A percentile compares a stretch with the other conserved stretches of the same genome.
Conservation (phyloP, 1,140 invertebrate genomes). For the Archivesica marissinica region DNA sequence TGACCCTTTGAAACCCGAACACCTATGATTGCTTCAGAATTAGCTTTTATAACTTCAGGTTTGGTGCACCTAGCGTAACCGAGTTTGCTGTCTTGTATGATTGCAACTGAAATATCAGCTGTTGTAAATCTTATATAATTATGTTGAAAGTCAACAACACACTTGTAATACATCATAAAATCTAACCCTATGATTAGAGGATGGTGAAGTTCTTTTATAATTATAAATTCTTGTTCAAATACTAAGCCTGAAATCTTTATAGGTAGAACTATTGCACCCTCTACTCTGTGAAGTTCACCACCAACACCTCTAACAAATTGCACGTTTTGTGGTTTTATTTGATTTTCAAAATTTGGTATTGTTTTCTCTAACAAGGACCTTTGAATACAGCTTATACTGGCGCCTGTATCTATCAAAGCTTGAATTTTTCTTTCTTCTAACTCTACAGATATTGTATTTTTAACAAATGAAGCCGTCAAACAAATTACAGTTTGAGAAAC, state of each 20-base stretch:
- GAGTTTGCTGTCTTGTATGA: conserved; percentile 31
- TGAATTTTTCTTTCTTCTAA: conserved; percentile 33
- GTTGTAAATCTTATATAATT: too few species aligned
- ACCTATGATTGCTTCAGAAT: conserved; percentile 44
- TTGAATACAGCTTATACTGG: conserved; percentile 39
- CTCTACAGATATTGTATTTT: conserved; percentile 52
- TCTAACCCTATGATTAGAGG: conserved; percentile 61
- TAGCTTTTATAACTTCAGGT: conserved; percentile 29
- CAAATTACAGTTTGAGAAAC: conserved; percentile 1
- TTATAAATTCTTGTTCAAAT: conserved; percentile 23
- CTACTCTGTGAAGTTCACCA: conserved; percentile 6
- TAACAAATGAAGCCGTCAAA: conserved; percentile 43
- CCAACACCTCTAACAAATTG: neutral
- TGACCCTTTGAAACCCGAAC: conserved; percentile 38
- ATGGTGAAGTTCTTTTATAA: conserved; percentile 58
- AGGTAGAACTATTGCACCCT: neutral
- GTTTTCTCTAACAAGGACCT: neutral
- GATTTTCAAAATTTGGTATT: neutral
- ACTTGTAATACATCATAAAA: conserved; percentile 47
- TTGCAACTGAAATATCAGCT: neutral
- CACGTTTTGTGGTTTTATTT: neutral
- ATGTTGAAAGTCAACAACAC: conserved; percentile 36
- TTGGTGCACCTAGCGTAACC: conserved; percentile 26
- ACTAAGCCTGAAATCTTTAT: neutral
- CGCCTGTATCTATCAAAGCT: conserved; percentile 62